A percentile compares a stretch with the other conserved stretches of the same genome.
phyloP scores from a whole-genome alignment of 2,797 vertebrate species.

The Darevskia mixta region DNA sequence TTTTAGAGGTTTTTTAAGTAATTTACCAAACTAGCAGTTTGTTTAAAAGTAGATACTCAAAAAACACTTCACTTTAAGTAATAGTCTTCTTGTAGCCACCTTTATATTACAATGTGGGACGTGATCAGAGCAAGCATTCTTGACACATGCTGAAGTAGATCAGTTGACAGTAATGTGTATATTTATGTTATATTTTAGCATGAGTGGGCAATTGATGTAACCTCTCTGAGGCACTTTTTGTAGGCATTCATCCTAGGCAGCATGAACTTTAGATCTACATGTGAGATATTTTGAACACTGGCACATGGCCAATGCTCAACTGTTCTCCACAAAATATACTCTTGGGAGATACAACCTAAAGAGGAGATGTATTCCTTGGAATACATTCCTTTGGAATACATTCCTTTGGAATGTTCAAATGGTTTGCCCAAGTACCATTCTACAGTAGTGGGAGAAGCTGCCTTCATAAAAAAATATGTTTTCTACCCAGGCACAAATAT shows the following conservation, averaged over 20 bases:
- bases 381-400: neutral
- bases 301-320: neutral
- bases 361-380: neutral
- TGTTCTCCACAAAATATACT: neutral
- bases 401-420: neutral
- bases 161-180: neutral
- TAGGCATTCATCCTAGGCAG: neutral
- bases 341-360: neutral
- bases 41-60: neutral
- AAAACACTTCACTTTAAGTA: neutral
- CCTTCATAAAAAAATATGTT: neutral
- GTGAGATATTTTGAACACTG: neutral
- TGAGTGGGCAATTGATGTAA: neutral
- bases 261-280: neutral
- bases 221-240: neutral
- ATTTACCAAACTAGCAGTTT: neutral
- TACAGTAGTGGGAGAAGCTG: neutral
- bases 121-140: neutral
- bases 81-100: neutral
- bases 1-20: neutral
- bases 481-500: neutral
- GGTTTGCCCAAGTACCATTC: neutral
- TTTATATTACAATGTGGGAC: slow-evolving; percentile 21
- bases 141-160: neutral
- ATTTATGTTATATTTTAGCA: neutral